Base-by-base conservation (phyloP, 2,888 invertebrate genomes). In the Cheilosia soror region DNA sequence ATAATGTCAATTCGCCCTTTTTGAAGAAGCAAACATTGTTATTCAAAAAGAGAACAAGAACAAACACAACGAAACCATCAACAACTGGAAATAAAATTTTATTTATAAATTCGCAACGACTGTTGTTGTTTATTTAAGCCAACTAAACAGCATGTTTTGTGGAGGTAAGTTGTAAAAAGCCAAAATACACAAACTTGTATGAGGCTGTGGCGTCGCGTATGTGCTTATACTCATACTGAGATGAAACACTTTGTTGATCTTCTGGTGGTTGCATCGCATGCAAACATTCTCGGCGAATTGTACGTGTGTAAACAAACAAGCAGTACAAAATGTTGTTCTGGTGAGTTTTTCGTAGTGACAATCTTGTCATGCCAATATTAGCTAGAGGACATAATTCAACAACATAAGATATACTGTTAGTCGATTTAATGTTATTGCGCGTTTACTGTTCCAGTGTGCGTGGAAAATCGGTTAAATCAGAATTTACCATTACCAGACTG, bases 201-300 rank as follows among this genome's bases (percentile, higher is more conserved):
- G 49, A 71, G 13, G 37, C 49, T 37, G 29, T 69, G 7, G 13
- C 11, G 13, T 47, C 15, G 44, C 9, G 44, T n/a, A 2, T 66
- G 13, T 20, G 27, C 15, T 42, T 6, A n/a, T n/a, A n/a, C 55
- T 37, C n/a, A 4, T 33, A 31, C n/a, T 13, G 11, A 49, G 60
- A 27, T 71, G 60, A 60, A 15, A 20, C 6, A 40, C 47, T 71
- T 49, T 58, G 60, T 71, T 71, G 58, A 71, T 60, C 49, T 49
- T 49, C 15, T 27, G 49, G n/a, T 9, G 60, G 58, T 58, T 60
- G 49, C 60, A 51, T 60, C 49, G 29, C 29, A 49, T 42, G 60
- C 11, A 6, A 49, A 60, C 40, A 27, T 55, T 51, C 29, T 55
- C 42, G 29, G 31, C 42, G 49, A 49, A 49, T 29, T 7, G 60